A percentile compares a stretch with the other conserved stretches of the same genome.
These are phyloP conservation scores for Buathra laborator DNA, from an alignment of 2,888 invertebrate species.

Conservation along the genomic window DNA sequence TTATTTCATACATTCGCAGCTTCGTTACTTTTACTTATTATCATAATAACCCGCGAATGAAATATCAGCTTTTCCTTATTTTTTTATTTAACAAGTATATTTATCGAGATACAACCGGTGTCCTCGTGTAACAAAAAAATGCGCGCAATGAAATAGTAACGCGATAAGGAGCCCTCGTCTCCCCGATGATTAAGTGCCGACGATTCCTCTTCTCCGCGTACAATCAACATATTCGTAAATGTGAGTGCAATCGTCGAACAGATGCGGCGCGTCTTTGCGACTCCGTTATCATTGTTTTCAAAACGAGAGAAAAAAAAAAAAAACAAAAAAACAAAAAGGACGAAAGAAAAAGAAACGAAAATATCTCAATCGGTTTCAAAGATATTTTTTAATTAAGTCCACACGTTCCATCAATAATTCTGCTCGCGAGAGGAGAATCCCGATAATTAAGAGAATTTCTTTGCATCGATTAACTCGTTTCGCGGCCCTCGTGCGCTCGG, in stretches of 20 bases:
- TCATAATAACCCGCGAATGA: not conserved
- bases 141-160: constrained; percentile 6
- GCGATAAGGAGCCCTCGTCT: constrained; percentile 36
- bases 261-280: constrained; percentile 11
- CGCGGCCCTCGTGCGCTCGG: not conserved
- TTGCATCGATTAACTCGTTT: not conserved
- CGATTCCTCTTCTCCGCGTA: not conserved
- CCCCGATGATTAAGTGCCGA: constrained; percentile 32
- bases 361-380: not conserved
- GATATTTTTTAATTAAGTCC: constrained; percentile 4
- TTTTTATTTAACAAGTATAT: constrained; percentile 11
- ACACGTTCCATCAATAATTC: not conserved
- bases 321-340: too few relatives aligned
- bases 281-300: constrained; percentile 4
- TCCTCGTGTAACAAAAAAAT: constrained; percentile 11
- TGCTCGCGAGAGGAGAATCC: not conserved
- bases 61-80: constrained; percentile 10
- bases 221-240: constrained; percentile 21
- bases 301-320: not conserved
- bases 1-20: not conserved
- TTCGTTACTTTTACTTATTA: not conserved
- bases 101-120: not conserved
- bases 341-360: not conserved
- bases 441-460: not conserved
- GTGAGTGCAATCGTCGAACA: constrained; percentile 27